Conservation (phyloP, 2,888 invertebrate genomes). For the Andrena chrysosceles region DNA sequence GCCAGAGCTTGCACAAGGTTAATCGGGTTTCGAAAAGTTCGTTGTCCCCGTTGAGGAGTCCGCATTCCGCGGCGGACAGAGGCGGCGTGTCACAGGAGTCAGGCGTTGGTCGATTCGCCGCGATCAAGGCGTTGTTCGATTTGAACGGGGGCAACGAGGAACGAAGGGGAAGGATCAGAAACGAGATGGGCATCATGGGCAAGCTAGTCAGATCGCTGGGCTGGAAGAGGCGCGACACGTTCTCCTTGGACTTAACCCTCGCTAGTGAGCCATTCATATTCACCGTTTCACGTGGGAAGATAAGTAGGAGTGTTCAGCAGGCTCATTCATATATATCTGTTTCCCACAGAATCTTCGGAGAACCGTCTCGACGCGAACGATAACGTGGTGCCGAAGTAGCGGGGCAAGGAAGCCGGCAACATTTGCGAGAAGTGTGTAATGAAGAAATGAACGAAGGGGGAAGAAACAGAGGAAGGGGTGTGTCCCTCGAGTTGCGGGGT, state of each 20-base stretch:
- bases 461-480: not conserved
- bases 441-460: not conserved
- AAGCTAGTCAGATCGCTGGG: constrained; percentile 15
- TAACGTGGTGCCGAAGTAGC: constrained; percentile 20
- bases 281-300: too few relatives aligned
- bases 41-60: not conserved
- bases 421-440: not conserved
- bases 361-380: constrained; percentile 9
- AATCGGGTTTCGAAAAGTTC: constrained; percentile 16
- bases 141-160: not conserved
- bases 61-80: not conserved
- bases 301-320: too few relatives aligned
- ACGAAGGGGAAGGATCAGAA: not conserved
- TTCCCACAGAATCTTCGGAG: constrained; percentile 23
- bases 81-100: constrained; percentile 37
- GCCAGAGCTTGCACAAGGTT: constrained; percentile 41
- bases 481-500: too few relatives aligned
- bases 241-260: not conserved
- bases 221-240: not conserved
- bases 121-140: constrained; percentile 45
- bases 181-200: constrained; percentile 14
- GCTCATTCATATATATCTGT: not conserved
- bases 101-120: constrained; percentile 24
- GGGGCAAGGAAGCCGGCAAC: not conserved
- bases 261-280: too few relatives aligned